These are phyloP conservation scores for Cephus nigrinus DNA, from an alignment of 2,888 invertebrate species.

Conservation along the genomic window DNA sequence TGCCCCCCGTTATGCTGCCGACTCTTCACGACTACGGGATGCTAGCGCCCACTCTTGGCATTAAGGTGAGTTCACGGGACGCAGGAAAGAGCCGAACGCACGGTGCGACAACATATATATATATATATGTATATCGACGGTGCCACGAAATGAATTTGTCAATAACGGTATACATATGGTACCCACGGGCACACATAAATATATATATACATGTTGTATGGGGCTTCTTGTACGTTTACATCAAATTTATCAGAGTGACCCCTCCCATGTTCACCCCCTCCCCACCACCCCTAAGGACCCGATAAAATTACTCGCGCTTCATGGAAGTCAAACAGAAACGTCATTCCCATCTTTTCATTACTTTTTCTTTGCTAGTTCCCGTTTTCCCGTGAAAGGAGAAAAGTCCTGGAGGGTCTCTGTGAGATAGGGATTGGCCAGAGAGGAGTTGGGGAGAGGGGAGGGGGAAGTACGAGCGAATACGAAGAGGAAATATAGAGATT, in stretches of 20 bases:
- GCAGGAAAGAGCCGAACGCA: background rate
- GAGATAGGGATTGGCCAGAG: too few species aligned
- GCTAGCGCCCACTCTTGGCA: slow-evolving; percentile 62
- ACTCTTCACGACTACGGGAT: slow-evolving; percentile 64
- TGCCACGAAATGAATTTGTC: background rate
- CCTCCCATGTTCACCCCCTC: background rate
- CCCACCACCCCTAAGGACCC: background rate
- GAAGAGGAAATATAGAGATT: slow-evolving; percentile 3
- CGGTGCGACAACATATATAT: too few species aligned
- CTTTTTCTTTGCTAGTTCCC: background rate
- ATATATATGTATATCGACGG: too few species aligned
- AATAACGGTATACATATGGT: background rate
- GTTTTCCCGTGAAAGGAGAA: background rate
- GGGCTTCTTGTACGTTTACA: background rate
- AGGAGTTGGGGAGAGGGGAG: too few species aligned
- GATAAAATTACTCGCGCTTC: background rate
- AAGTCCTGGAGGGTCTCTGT: too few species aligned
- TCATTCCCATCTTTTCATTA: background rate
- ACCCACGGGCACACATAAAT: background rate
- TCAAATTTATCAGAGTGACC: slow-evolving; percentile 11
- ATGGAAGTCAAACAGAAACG: background rate
- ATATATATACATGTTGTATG: background rate
- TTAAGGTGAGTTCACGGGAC: slow-evolving; percentile 55
- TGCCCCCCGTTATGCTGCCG: slow-evolving; percentile 65
- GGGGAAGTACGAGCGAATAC: too few species aligned